Evolutionary conservation across 2,113 vertebrate genomes (phyloP).

Genomic region (Pituophis catenifer): DNA sequence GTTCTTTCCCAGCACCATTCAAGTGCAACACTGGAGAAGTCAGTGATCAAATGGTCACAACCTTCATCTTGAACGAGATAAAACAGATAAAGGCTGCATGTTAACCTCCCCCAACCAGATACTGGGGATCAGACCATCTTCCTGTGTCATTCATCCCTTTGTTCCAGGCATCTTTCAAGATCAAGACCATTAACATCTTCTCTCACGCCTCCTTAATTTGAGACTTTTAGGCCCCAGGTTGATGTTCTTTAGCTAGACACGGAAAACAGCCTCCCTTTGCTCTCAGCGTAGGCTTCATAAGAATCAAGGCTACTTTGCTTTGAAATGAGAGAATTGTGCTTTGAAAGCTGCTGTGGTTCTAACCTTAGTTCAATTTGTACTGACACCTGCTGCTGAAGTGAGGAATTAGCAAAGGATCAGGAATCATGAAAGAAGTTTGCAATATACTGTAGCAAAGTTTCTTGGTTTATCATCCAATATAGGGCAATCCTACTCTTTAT

Average conservation of each 20-base stretch:
- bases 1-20: not conserved
- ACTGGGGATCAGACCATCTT: not conserved
- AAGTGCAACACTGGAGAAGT: not conserved
- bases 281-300: not conserved
- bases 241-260: not conserved
- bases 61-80: not conserved
- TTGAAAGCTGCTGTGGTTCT: not conserved
- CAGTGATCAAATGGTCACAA: not conserved
- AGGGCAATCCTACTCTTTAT: not conserved
- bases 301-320: not conserved
- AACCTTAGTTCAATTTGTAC: not conserved
- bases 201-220: not conserved
- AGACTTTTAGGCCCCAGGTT: not conserved
- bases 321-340: not conserved
- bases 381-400: not conserved
- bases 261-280: not conserved
- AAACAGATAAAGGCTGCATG: not conserved
- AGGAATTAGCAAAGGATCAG: not conserved
- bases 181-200: not conserved
- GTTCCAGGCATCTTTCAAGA: not conserved
- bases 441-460: not conserved
- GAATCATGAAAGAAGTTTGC: not conserved
- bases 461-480: not conserved
- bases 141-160: not conserved
- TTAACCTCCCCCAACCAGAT: not conserved